phyloP scores from a whole-genome alignment of 2,797 vertebrate genomes.

The Otolemur crassicaudatus region DNA sequence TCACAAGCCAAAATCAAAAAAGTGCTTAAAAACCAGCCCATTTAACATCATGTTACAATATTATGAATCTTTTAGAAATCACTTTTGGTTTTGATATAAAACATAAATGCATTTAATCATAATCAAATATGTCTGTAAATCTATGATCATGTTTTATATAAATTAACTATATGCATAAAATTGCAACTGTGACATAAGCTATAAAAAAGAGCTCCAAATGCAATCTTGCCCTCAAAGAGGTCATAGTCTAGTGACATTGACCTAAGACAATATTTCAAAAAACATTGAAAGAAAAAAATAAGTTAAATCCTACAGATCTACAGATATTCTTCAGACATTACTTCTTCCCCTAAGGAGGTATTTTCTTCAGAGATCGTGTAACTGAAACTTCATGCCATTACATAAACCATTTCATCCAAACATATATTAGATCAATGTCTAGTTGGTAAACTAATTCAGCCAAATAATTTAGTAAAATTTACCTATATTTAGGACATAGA shows the following conservation, averaged over 20 bases:
- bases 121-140: not conserved
- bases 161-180: not conserved
- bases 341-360: not conserved
- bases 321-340: not conserved
- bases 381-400: not conserved
- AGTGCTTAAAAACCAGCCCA: not conserved
- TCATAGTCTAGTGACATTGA: not conserved
- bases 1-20: not conserved
- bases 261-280: not conserved
- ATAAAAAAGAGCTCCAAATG: not conserved
- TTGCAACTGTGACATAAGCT: not conserved
- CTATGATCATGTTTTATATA: not conserved
- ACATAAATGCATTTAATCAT: not conserved
- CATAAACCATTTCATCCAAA: slow-evolving; percentile 4
- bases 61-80: not conserved
- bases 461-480: not conserved
- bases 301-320: not conserved
- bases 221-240: not conserved
- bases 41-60: not conserved
- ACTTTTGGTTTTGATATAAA: not conserved
- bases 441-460: not conserved
- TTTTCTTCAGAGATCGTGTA: not conserved
- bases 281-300: not conserved
- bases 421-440: not conserved
- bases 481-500: not conserved